phyloP scores from a whole-genome alignment of 2,888 invertebrate genomes.

The Brachycybe producta region DNA sequence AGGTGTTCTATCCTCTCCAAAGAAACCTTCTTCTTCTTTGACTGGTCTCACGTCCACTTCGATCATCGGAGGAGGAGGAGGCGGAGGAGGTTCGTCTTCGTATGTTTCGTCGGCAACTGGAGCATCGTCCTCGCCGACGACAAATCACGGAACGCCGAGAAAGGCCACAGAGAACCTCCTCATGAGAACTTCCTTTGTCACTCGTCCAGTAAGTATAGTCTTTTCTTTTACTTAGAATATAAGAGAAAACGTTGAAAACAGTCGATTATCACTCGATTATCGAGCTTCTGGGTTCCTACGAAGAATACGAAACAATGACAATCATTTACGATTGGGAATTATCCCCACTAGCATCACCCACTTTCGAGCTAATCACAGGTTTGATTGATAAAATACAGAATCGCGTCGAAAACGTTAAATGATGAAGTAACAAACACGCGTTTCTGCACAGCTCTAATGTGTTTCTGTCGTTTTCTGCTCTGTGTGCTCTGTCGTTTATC shows the following conservation, averaged over 20 bases:
- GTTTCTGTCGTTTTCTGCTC: too few species aligned
- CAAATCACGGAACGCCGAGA: constrained; percentile 33
- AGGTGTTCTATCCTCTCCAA: background rate
- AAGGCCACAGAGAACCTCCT: constrained; percentile 44
- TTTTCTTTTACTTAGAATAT: background rate
- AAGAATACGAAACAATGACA: too few species aligned
- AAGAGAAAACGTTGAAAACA: background rate
- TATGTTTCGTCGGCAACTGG: background rate
- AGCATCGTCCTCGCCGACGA: constrained; percentile 12
- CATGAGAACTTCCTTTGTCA: constrained; percentile 52
- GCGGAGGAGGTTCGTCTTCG: background rate
- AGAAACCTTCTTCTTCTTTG: constrained; percentile 1
- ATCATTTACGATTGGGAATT: too few species aligned
- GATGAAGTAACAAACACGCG: too few species aligned
- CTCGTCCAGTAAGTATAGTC: constrained; percentile 50
- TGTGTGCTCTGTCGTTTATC: too few species aligned
- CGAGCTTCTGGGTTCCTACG: background rate
- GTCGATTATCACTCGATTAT: background rate
- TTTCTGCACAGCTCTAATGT: too few species aligned
- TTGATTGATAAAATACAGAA: too few species aligned
- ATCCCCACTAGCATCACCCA: too few species aligned
- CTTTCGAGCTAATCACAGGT: too few species aligned
- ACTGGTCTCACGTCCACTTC: too few species aligned
- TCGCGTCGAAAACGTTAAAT: too few species aligned
- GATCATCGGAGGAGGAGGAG: background rate